These are phyloP conservation scores for Isichthys henryi DNA, from an alignment of 2,113 vertebrate genomes.

Conservation along the genomic window DNA sequence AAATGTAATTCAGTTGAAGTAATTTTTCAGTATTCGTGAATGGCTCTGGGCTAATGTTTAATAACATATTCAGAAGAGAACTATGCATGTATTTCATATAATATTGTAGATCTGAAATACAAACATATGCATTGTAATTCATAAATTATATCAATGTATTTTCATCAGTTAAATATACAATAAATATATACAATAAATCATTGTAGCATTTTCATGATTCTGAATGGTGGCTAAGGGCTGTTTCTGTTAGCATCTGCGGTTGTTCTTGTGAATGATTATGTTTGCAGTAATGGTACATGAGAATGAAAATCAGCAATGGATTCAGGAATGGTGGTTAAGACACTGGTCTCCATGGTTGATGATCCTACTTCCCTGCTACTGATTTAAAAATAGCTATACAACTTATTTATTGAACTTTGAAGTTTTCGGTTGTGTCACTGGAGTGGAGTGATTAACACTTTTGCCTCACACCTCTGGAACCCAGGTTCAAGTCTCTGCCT, in stretches of 20 bases:
- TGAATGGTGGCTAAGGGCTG: background rate
- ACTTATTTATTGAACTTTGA: background rate
- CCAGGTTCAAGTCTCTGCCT: too few relatives aligned
- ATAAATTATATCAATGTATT: background rate
- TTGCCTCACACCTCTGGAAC: too few relatives aligned
- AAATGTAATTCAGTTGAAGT: background rate
- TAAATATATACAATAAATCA: background rate
- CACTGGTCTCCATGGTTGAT: background rate
- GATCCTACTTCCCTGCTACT: background rate
- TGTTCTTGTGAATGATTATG: background rate
- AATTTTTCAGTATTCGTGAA: background rate
- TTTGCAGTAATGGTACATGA: background rate
- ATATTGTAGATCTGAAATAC: background rate
- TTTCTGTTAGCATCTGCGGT: background rate
- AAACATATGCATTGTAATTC: background rate
- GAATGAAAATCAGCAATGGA: background rate
- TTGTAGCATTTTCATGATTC: background rate
- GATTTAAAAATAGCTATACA: background rate
- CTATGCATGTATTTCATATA: background rate
- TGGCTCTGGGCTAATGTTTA: background rate
- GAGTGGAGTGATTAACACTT: too few relatives aligned
- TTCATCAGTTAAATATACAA: background rate
- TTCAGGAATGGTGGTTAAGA: background rate
- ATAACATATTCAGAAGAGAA: background rate
- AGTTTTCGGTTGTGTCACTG: background rate